Conservation (phyloP, 2,797 vertebrate genomes). For the Tapera naevia region DNA sequence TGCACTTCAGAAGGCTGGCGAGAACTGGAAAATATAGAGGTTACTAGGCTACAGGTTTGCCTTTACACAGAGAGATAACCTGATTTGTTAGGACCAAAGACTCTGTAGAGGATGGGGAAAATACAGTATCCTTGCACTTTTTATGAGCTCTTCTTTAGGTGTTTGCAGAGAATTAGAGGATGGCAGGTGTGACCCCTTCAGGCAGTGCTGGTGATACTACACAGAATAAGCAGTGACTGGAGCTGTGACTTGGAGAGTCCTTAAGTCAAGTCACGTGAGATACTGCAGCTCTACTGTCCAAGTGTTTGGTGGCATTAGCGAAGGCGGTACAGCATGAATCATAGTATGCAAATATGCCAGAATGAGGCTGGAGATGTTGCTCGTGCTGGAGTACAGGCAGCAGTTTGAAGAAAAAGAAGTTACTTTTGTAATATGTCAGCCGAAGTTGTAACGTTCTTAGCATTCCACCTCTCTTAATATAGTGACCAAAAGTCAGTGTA, state of each 20-base stretch:
- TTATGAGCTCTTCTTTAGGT: neutral
- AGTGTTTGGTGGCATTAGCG: neutral
- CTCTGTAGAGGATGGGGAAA: neutral
- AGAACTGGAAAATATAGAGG: neutral
- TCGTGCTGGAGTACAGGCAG: neutral
- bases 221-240: neutral
- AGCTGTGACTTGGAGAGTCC: neutral
- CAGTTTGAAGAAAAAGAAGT: neutral
- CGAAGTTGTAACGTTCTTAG: neutral
- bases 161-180: neutral
- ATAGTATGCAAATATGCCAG: fast-evolving
- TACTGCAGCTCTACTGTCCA: neutral
- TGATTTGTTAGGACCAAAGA: neutral
- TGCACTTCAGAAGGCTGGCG: neutral
- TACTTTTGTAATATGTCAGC: neutral
- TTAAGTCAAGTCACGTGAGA: neutral
- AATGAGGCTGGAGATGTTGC: neutral
- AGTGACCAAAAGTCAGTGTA: neutral
- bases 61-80: neutral
- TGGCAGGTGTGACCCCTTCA: neutral
- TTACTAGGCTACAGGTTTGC: neutral
- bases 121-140: neutral
- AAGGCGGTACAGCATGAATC: neutral
- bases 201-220: neutral
- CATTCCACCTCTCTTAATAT: neutral